Conservation (phyloP, 2,113 vertebrate species). For the Odocoileus virginianus region DNA sequence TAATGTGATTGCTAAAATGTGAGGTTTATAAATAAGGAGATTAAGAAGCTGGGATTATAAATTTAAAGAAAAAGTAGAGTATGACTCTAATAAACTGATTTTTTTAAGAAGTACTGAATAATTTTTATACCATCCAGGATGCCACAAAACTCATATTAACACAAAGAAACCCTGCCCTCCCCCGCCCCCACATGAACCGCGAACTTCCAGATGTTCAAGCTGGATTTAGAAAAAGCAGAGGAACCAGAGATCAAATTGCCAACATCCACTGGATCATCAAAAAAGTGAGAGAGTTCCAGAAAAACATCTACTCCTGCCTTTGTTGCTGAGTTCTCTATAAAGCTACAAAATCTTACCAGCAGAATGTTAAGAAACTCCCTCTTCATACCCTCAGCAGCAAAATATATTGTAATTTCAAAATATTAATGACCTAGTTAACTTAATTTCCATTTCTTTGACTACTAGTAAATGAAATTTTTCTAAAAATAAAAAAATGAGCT, state of each 20-base stretch:
- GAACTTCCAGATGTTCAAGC: not conserved
- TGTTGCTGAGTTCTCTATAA: not conserved
- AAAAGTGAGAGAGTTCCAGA: not conserved
- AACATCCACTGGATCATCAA: not conserved
- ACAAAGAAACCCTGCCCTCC: not conserved
- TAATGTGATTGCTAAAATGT: constrained; percentile 12
- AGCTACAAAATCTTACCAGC: not conserved
- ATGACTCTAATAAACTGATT: not conserved
- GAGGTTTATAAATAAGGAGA: not conserved
- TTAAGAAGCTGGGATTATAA: constrained; percentile 15
- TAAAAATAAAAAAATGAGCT: not conserved
- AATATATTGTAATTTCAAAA: not conserved
- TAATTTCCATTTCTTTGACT: not conserved
- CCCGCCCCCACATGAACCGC: not conserved
- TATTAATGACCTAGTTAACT: not conserved
- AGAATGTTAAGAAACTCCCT: not conserved
- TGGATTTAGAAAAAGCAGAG: not conserved
- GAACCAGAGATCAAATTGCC: not conserved
- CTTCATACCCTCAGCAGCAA: not conserved
- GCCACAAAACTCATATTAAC: not conserved
- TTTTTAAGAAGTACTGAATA: not conserved
- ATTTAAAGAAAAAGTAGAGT: not conserved
- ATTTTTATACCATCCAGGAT: not conserved
- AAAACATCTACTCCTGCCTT: not conserved
- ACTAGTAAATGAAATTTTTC: not conserved